Base-by-base conservation (phyloP, 2,797 vertebrate genomes). In the Dallia pectoralis region DNA sequence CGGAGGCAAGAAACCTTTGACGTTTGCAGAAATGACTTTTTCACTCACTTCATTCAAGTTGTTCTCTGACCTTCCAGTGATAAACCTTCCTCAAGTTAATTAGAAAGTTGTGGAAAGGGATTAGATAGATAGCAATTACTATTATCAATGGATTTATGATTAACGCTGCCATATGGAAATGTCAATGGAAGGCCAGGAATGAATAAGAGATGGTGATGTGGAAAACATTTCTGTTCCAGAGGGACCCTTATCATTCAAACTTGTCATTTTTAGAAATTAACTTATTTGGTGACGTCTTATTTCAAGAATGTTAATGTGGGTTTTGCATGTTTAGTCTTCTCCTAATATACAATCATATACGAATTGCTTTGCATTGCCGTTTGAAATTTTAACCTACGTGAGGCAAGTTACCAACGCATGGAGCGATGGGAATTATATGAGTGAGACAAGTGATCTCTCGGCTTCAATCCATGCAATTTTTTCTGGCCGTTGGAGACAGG, bases 51-150 rank as follows among this genome's bases (percentile, higher is more conserved):
- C 83, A 88, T 86, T 85, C 68, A 66, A 72, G 70, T 82, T 71
- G 48, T 82, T 48, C 32, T 71, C 80, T 82, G 77, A 81, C 74
- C 77, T 82, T 16, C 0, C 14, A 53, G 71, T 76, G 85, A 90
- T 89, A 89, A 88, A 85, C 80, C 78, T 80, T 73, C 74, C 70
- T 74, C 79, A 80, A 83, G 84, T 84, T 90, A 90, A 91, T 91
- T 89, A 82, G 76, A 78, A 90, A 87, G 82, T 74, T 87, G 84
- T 86, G 85, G 77, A 73, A 56, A 56, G 44, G 87, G 87, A 90
- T 91, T 90, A 85, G 81, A n/a, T n/a, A 63, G 6, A 76, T 82
- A 40, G 75, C 83, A 82, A 87, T 91, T 89, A 89, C 84, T 85
- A 84, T 89, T 87, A 89, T 90, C 88, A 82, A 65, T 69, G 51